Evolutionary conservation across 1,140 invertebrate species (phyloP).

Genomic region (Sitodiplosis mosellana): DNA sequence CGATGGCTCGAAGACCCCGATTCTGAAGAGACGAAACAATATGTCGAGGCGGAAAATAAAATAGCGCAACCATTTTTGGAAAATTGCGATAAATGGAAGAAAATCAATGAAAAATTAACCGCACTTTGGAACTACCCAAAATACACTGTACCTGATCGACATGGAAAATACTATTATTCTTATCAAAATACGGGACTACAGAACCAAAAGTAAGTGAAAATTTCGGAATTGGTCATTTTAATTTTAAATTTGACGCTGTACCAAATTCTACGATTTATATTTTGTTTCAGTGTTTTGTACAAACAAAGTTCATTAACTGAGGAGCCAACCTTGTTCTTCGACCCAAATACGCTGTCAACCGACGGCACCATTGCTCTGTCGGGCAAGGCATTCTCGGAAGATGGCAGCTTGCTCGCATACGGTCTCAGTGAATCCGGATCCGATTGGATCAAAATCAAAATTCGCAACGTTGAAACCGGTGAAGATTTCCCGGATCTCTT

Average conservation of each 20-base stretch:
- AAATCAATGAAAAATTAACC: slow-evolving; percentile 59
- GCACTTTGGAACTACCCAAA: slow-evolving; percentile 94
- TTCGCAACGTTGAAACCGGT: slow-evolving; percentile 56
- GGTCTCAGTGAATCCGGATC: slow-evolving; percentile 81
- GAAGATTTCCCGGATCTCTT: slow-evolving; percentile 78
- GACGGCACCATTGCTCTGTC: slow-evolving; percentile 85
- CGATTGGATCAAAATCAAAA: slow-evolving; percentile 86
- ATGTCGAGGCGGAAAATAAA: slow-evolving; percentile 82
- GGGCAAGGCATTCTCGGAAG: slow-evolving; percentile 67
- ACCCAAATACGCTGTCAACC: slow-evolving; percentile 80
- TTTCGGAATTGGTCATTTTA: not conserved
- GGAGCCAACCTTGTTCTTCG: slow-evolving; percentile 77
- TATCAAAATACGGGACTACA: slow-evolving; percentile 89
- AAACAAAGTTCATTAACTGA: slow-evolving; percentile 64
- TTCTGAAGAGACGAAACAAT: slow-evolving; percentile 73
- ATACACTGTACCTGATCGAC: slow-evolving; percentile 68
- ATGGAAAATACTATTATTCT: slow-evolving; percentile 81
- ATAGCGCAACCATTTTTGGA: slow-evolving; percentile 75
- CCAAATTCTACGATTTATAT: slow-evolving; percentile 3
- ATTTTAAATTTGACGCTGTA: too few species aligned
- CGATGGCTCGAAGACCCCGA: slow-evolving; percentile 95
- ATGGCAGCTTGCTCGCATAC: slow-evolving; percentile 82
- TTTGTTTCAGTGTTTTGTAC: slow-evolving; percentile 64
- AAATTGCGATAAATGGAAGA: slow-evolving; percentile 47
- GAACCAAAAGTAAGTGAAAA: slow-evolving; percentile 63